These are phyloP conservation scores for Rhaphigaster nebulosa DNA, from an alignment of 2,888 invertebrate genomes.

Conservation along the genomic window DNA sequence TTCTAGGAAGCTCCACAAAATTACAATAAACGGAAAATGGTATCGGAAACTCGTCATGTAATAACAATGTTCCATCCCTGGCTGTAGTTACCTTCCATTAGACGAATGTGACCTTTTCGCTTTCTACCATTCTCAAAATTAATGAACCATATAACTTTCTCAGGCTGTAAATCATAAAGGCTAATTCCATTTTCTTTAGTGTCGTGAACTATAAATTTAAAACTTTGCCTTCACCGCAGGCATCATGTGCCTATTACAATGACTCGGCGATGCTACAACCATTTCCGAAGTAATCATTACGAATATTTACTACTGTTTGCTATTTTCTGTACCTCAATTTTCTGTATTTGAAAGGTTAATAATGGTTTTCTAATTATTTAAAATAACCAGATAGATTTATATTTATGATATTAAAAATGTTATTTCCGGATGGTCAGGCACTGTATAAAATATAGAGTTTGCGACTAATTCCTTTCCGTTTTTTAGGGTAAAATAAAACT, in stretches of 20 bases:
- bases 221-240: conserved; percentile 26
- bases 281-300: not conserved
- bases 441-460: no score
- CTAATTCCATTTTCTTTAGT: conserved; percentile 48
- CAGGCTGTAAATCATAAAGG: conserved; percentile 28
- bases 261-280: not conserved
- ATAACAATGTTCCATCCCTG: not conserved
- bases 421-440: no score
- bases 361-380: no score
- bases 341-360: no score
- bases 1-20: not conserved
- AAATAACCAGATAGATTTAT: no score
- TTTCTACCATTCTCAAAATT: conserved; percentile 48
- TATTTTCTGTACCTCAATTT: not conserved
- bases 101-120: conserved; percentile 42
- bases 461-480: no score
- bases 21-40: not conserved
- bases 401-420: no score
- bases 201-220: conserved; percentile 47
- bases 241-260: conserved; percentile 12
- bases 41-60: not conserved
- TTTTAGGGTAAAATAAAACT: no score
- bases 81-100: not conserved
- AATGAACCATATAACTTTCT: conserved; percentile 42
- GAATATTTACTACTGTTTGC: not conserved